These are phyloP conservation scores for Mionectes olivaceus DNA, from an alignment of 2,797 vertebrate species.

Conservation along the genomic window DNA sequence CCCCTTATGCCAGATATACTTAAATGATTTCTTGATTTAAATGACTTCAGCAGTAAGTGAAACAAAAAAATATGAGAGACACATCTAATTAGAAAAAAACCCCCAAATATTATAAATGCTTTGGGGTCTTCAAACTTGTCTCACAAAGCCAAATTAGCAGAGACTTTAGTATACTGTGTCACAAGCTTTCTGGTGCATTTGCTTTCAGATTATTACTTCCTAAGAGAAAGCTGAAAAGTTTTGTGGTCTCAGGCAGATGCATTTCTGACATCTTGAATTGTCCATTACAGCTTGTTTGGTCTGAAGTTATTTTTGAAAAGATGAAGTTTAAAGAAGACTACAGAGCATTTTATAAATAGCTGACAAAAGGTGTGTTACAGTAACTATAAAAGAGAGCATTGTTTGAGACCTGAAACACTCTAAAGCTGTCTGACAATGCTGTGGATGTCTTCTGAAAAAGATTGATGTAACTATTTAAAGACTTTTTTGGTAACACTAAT, in stretches of 20 bases:
- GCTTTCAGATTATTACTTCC: slow-evolving; percentile 1
- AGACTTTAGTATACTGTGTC: not conserved
- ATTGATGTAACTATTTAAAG: not conserved
- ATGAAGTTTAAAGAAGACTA: slow-evolving; percentile 3
- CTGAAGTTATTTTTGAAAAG: slow-evolving; percentile 44
- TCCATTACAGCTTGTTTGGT: slow-evolving; percentile 37
- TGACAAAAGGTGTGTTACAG: not conserved
- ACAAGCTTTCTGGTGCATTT: not conserved
- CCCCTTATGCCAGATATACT: not conserved
- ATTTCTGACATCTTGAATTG: slow-evolving; percentile 10
- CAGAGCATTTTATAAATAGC: slow-evolving; percentile 3
- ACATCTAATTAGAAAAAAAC: slow-evolving; percentile 13
- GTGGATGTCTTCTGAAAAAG: not conserved
- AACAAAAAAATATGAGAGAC: not conserved
- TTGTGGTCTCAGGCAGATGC: slow-evolving; percentile 14
- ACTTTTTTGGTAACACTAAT: not conserved
- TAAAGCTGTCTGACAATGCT: not conserved
- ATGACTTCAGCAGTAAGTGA: not conserved
- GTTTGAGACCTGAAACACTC: not conserved
- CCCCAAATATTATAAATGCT: not conserved
- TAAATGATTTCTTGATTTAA: slow-evolving; percentile 60
- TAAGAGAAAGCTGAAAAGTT: not conserved
- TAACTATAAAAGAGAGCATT: not conserved
- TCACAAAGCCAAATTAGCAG: not conserved
- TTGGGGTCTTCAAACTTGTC: not conserved